Base-by-base conservation (phyloP, 2,888 invertebrate genomes). In the Furcula furcula region DNA sequence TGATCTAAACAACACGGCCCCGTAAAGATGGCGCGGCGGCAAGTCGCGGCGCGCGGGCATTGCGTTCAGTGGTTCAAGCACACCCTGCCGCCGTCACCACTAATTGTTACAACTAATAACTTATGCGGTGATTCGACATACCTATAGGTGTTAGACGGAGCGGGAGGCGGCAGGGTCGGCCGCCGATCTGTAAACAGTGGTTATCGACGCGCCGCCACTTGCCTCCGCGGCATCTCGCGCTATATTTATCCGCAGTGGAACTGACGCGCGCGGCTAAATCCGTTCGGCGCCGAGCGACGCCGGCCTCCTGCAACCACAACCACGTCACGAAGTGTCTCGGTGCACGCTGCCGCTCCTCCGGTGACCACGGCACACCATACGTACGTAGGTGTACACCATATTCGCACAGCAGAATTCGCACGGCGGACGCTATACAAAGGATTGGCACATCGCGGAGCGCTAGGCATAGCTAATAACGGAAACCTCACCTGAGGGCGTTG, bases 231-330 rank as follows among this genome's bases (percentile, higher is more conserved):
- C 76, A 78, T 76, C 83, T 72, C 77, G 77, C 81, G 80, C 84
- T 86, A 86, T 83, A 85, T 81, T 84, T 86, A 86, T 81, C 85
- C 81, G 72, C 72, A 66, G 73, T 82, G 85, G 82, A 80, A 81
- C 76, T 76, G 83, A 81, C 82, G 83, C 77, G 80, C 56, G 59
- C 64, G 81, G 81, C 84, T 85, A 84, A 82, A 82, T 84, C 78
- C 81, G 82, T 82, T 75, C 78, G 82, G 84, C 85, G 82, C 82
- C 81, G 79, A 73, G 59, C 64, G 77, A 74, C 76, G 76, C 79
- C 80, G 79, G 74, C 76, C 80, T 84, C 85, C 87, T 87, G 87
- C 76, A 86, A 86, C 82, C 81, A 86, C 82, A 86, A 83, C 74
- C 81, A 82, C 76, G 84, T 84, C 83, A 84, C 82, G 73, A 65